phyloP scores from a whole-genome alignment of 2,888 invertebrate species.

The Microctonus brassicae region DNA sequence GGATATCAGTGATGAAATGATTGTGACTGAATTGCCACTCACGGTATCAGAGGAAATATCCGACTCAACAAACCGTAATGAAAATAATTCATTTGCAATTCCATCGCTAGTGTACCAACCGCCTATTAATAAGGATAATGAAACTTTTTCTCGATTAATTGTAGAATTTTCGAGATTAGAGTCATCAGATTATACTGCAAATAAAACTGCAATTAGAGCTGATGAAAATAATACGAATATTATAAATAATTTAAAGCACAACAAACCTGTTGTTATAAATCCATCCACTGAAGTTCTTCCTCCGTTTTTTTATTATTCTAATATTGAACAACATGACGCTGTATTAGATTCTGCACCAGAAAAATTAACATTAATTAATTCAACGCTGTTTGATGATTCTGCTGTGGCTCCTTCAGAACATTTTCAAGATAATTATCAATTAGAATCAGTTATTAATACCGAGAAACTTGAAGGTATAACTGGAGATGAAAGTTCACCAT shows the following conservation, averaged over 20 bases:
- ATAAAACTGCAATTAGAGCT: neutral
- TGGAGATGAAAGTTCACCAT: constrained; percentile 50
- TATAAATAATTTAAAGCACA: neutral
- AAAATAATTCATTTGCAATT: constrained; percentile 8
- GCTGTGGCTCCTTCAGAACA: neutral
- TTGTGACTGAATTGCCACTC: neutral
- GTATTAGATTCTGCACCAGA: neutral
- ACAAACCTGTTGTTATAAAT: constrained; percentile 31
- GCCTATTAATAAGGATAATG: neutral
- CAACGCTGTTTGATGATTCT: neutral
- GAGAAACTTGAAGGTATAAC: constrained; percentile 35
- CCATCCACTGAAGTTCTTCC: constrained; percentile 45
- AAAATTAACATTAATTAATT: constrained; percentile 4
- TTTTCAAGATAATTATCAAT: neutral
- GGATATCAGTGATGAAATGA: neutral
- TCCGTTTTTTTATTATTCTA: constrained; percentile 33
- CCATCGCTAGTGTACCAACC: too few species aligned
- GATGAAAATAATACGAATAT: constrained; percentile 22
- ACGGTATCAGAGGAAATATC: neutral
- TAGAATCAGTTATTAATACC: neutral
- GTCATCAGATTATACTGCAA: constrained; percentile 32
- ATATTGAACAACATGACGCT: constrained; percentile 16
- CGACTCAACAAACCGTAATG: constrained; percentile 27
- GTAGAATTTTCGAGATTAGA: constrained; percentile 43
- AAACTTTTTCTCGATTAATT: constrained; percentile 11